Conservation (phyloP, 2,113 vertebrate species). For the Percopsis transmontana region DNA sequence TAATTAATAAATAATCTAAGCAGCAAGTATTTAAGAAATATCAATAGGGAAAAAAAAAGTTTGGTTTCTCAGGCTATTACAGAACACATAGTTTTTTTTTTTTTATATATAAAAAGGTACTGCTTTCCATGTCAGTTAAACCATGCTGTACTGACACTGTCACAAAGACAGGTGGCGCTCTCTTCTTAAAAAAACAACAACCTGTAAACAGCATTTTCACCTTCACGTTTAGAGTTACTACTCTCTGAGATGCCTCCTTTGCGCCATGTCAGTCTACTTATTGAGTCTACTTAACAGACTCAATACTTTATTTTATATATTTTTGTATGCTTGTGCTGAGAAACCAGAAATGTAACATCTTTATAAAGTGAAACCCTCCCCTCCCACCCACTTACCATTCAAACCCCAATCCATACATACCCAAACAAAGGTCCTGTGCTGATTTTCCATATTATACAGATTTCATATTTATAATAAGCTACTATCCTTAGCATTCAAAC, state of each 20-base stretch:
- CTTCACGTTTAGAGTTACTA: constrained; percentile 66
- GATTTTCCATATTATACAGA: constrained; percentile 83
- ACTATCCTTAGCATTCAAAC: constrained; percentile 84
- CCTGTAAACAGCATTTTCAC: constrained; percentile 78
- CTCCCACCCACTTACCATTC: constrained; percentile 33
- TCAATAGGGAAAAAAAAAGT: constrained; percentile 74
- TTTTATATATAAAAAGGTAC: constrained; percentile 73
- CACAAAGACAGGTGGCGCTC: constrained; percentile 70
- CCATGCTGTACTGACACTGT: constrained; percentile 75
- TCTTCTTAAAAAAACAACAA: constrained; percentile 57
- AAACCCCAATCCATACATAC: constrained; percentile 59
- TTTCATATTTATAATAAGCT: constrained; percentile 85
- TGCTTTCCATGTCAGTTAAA: constrained; percentile 74
- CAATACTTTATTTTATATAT: constrained; percentile 68
- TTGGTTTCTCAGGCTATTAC: constrained; percentile 81
- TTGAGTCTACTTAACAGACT: constrained; percentile 64
- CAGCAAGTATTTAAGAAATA: constrained; percentile 81
- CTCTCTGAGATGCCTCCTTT: constrained; percentile 73
- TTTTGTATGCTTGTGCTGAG: constrained; percentile 78
- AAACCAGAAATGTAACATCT: constrained; percentile 80
- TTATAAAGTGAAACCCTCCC: constrained; percentile 67
- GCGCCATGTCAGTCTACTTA: constrained; percentile 58
- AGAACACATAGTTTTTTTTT: constrained; percentile 69
- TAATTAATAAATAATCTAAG: constrained; percentile 78
- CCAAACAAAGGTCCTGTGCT: constrained; percentile 81